A percentile compares a stretch with the other conserved stretches of the same genome.
These are phyloP conservation scores for Austrolebias charrua DNA, from an alignment of 2,797 vertebrate species.

Conservation along the genomic window DNA sequence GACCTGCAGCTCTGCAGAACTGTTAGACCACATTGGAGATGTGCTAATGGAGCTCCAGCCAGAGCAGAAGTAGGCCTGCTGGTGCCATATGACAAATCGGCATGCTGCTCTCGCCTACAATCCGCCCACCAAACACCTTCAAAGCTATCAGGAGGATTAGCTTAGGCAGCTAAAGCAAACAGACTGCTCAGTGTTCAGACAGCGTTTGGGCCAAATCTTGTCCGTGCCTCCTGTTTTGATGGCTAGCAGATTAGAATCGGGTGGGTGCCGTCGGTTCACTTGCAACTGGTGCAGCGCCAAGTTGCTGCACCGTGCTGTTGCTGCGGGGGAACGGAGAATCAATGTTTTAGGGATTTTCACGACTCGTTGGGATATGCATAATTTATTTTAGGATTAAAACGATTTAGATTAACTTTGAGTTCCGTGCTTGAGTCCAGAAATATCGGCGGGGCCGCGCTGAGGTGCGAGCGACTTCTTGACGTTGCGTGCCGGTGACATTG, in stretches of 20 bases:
- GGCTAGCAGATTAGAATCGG: conserved; percentile 58
- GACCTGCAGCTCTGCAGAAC: conserved; percentile 57
- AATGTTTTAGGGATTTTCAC: conserved; percentile 67
- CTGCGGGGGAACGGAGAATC: conserved; percentile 38
- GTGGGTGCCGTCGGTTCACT: conserved; percentile 44
- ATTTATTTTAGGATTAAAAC: conserved; percentile 74
- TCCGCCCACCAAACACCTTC: conserved; percentile 78
- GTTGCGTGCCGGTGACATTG: conserved; percentile 21
- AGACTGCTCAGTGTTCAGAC: conserved; percentile 73
- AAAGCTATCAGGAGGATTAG: conserved; percentile 78
- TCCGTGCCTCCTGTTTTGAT: conserved; percentile 66
- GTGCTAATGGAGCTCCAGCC: conserved; percentile 72
- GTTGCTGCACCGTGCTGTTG: conserved; percentile 31
- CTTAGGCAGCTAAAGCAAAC: conserved; percentile 74
- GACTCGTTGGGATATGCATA: conserved; percentile 71
- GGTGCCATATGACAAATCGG: conserved; percentile 79
- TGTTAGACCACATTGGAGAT: conserved; percentile 72
- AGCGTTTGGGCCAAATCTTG: conserved; percentile 66
- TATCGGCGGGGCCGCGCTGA: conserved; percentile 28
- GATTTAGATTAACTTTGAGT: conserved; percentile 72
- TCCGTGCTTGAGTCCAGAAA: conserved; percentile 53
- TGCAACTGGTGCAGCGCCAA: conserved; percentile 56
- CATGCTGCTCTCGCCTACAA: conserved; percentile 78
- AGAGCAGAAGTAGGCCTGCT: conserved; percentile 73
- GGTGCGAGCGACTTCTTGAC: conserved; percentile 23